Conservation (phyloP, 2,113 vertebrate species). For the Willisornis vidua region DNA sequence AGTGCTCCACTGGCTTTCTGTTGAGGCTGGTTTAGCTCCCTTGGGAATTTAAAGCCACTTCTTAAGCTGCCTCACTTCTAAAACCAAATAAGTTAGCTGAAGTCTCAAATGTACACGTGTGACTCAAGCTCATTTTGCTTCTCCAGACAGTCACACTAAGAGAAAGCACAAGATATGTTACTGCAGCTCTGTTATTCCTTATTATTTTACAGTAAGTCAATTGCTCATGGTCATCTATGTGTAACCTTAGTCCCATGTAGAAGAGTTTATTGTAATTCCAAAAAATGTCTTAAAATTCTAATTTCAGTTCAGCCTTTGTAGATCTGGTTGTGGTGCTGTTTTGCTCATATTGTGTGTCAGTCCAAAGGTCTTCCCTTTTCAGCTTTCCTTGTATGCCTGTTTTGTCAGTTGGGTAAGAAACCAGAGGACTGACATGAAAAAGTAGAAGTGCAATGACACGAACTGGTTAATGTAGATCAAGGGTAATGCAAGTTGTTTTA, state of each 20-base stretch:
- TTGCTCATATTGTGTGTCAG: background rate
- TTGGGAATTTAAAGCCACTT: background rate
- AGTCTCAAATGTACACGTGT: background rate
- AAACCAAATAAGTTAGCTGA: constrained; percentile 1
- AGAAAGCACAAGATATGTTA: background rate
- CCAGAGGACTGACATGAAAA: background rate
- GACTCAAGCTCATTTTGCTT: constrained; percentile 14
- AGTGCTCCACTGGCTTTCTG: background rate
- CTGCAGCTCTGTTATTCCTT: background rate
- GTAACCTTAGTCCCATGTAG: background rate
- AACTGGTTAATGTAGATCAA: background rate
- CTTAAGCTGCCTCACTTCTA: background rate
- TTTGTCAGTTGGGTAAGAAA: background rate
- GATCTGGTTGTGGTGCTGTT: background rate
- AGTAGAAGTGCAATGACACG: background rate
- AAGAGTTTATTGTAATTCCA: background rate
- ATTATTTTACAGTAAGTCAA: background rate
- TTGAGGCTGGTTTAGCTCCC: background rate
- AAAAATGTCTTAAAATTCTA: background rate
- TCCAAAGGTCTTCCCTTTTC: background rate
- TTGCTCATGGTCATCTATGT: background rate
- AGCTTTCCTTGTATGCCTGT: background rate
- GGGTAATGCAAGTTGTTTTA: background rate
- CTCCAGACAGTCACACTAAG: background rate
- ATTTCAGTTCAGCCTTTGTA: background rate